Percentiles rank a stretch among this genome's conserved stretches.
phyloP scores from a whole-genome alignment of 2,797 vertebrate species.

The Gambelia wislizenii region DNA sequence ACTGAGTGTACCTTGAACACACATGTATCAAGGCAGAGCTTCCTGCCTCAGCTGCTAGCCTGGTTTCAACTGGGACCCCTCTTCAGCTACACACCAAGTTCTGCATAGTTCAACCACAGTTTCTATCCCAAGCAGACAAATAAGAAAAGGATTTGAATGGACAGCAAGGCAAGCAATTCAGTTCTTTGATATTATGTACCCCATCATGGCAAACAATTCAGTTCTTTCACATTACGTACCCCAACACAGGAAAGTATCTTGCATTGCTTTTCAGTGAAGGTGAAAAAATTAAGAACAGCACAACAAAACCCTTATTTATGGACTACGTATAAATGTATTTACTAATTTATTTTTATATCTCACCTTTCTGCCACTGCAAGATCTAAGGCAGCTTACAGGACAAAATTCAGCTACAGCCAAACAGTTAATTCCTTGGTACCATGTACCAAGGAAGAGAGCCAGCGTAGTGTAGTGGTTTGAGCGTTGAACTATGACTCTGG shows the following conservation, averaged over 20 bases:
- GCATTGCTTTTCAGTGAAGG: not conserved
- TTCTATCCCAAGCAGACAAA: conserved; percentile 2
- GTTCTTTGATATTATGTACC: not conserved
- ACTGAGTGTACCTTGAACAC: not conserved
- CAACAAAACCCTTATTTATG: not conserved
- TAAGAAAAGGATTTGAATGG: not conserved
- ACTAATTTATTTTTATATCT: no score
- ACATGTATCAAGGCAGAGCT: not conserved
- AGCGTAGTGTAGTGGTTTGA: no score
- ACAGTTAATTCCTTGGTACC: not conserved
- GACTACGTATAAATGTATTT: no score
- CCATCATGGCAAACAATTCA: not conserved
- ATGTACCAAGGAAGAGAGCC: no score
- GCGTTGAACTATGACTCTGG: no score
- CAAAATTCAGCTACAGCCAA: no score
- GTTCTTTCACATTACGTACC: not conserved
- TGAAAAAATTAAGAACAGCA: not conserved
- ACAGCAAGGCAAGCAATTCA: not conserved
- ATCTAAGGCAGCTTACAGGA: no score
- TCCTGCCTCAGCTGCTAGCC: not conserved
- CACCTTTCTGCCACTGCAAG: no score
- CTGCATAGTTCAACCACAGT: not conserved
- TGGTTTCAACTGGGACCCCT: not conserved
- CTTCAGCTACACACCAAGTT: conserved; percentile 1
- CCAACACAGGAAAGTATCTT: not conserved